These are phyloP conservation scores for Adelphocoris suturalis DNA, from an alignment of 2,888 invertebrate species.

Conservation along the genomic window DNA sequence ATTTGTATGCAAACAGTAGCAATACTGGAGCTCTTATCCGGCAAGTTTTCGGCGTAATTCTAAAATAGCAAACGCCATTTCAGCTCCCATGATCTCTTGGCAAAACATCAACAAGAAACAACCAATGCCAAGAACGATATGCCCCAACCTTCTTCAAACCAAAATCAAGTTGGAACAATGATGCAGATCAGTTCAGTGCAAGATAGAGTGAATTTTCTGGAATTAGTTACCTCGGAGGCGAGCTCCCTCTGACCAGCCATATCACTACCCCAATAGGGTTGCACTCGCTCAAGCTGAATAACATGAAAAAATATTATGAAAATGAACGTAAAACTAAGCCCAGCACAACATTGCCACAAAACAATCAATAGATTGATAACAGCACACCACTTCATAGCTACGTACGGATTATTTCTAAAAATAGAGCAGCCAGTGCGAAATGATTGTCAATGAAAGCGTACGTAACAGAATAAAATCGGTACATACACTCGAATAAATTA, in stretches of 20 bases:
- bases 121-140: neutral
- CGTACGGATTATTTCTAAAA: conserved; percentile 46
- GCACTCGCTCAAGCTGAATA: conserved; percentile 68
- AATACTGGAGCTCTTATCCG: too few species aligned
- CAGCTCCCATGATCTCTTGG: neutral
- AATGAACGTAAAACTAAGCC: conserved; percentile 62
- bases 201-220: neutral
- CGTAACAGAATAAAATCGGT: too few species aligned
- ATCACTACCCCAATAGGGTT: conserved; percentile 70
- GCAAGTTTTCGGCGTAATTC: too few species aligned
- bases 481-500: too few species aligned
- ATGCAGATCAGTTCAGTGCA: neutral
- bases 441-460: neutral
- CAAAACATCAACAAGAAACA: neutral
- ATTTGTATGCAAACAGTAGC: too few species aligned
- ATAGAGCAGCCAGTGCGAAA: conserved; percentile 43
- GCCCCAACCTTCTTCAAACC: neutral
- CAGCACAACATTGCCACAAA: conserved; percentile 33
- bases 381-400: neutral
- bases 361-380: neutral
- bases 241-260: conserved; percentile 70
- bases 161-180: neutral
- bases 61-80: too few species aligned
- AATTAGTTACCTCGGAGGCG: conserved; percentile 64
- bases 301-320: conserved; percentile 44